Conservation (phyloP, 2,888 invertebrate genomes). For the Philereme transversata region DNA sequence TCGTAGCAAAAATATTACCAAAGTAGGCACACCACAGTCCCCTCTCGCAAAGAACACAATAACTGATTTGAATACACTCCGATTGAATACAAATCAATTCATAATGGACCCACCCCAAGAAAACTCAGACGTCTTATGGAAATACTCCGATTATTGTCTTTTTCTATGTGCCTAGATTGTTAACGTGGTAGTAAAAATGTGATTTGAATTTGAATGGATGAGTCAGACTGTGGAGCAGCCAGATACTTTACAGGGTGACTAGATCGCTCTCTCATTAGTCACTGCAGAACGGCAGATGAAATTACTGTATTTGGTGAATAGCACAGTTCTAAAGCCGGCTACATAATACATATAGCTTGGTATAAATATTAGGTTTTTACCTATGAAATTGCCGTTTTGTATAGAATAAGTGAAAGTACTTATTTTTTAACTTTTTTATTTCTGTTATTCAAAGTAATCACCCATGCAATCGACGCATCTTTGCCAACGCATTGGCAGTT, state of each 20-base stretch:
- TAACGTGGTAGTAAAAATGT: conserved; percentile 35
- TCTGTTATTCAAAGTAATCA: too few species aligned
- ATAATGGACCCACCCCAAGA: conserved; percentile 52
- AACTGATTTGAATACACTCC: conserved; percentile 71
- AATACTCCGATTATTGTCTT: conserved; percentile 48
- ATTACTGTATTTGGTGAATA: too few species aligned
- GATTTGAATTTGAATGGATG: conserved; percentile 23
- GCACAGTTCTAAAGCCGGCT: too few species aligned
- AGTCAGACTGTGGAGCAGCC: neutral
- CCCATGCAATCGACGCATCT: too few species aligned
- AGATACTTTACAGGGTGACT: neutral
- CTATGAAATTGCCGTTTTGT: too few species aligned
- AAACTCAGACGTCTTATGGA: conserved; percentile 57
- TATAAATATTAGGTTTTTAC: too few species aligned
- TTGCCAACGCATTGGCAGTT: too few species aligned
- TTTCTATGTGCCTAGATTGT: conserved; percentile 41
- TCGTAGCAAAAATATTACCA: conserved; percentile 40
- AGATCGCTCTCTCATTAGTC: too few species aligned
- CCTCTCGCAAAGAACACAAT: conserved; percentile 66
- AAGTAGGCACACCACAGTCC: conserved; percentile 42
- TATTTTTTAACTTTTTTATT: too few species aligned
- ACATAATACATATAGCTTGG: too few species aligned
- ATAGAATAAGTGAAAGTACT: too few species aligned
- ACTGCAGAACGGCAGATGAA: too few species aligned
- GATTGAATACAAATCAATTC: conserved; percentile 71